Conservation (phyloP, 2,113 vertebrate species). For the Lycaon pictus region DNA sequence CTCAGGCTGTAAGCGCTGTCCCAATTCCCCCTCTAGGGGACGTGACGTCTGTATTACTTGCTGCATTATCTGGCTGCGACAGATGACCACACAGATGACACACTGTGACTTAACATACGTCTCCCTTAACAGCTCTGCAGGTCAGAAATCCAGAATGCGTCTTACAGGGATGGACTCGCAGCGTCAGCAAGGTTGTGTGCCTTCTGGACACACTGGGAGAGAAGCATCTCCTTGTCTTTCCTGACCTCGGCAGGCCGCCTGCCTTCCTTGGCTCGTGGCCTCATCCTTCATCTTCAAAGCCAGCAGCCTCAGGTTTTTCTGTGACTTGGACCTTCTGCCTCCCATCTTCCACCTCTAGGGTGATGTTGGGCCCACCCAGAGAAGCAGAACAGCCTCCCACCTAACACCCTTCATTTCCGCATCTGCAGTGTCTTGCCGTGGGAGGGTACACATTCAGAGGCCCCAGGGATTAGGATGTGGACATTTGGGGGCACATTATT, state of each 20-base stretch:
- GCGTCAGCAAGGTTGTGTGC: neutral
- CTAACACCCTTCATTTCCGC: accelerated
- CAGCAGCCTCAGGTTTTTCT: neutral
- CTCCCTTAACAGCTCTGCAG: neutral
- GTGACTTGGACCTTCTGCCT: neutral
- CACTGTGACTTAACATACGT: no score
- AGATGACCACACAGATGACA: no score
- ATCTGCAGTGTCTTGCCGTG: neutral
- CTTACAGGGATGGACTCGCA: neutral
- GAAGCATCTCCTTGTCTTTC: neutral
- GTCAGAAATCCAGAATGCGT: neutral
- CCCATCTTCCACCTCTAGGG: neutral
- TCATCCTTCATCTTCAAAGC: neutral
- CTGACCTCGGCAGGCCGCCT: accelerated
- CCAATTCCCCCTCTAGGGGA: no score
- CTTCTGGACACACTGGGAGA: neutral
- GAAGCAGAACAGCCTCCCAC: accelerated
- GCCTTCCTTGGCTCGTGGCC: neutral
- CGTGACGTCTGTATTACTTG: accelerated
- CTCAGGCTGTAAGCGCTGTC: accelerated
- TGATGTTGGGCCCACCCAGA: neutral
- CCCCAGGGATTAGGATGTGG: neutral
- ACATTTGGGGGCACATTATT: neutral
- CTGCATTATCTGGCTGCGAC: neutral
- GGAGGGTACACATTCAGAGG: neutral